Percentiles rank a stretch among this genome's conserved stretches.
phyloP scores from a whole-genome alignment of 1,140 invertebrate genomes.

The Bombus breviceps region DNA sequence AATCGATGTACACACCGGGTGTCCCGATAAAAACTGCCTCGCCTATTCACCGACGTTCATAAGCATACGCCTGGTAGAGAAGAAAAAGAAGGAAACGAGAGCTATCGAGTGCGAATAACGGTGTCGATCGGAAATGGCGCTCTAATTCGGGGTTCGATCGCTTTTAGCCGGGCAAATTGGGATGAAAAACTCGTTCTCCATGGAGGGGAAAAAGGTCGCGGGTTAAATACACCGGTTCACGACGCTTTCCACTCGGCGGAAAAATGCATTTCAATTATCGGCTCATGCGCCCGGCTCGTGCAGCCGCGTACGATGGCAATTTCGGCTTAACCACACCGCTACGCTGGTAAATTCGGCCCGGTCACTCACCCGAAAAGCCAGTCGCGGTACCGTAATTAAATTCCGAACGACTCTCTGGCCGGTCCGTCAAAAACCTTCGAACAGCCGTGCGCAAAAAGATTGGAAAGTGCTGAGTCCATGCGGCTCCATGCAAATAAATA shows the following conservation, averaged over 20 bases:
- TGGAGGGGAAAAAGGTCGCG: conserved; percentile 31
- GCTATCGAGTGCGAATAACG: background rate
- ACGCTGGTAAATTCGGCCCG: conserved; percentile 57
- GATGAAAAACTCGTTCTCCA: conserved; percentile 30
- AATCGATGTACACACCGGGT: conserved; percentile 56
- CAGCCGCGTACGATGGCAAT: conserved; percentile 50
- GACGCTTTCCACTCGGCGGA: conserved; percentile 45
- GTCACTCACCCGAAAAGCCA: conserved; percentile 65
- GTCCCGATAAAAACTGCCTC: background rate
- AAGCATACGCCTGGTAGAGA: background rate
- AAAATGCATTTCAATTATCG: conserved; percentile 71
- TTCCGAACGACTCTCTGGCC: conserved; percentile 63
- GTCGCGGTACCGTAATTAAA: conserved; percentile 64
- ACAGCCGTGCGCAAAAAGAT: conserved; percentile 32
- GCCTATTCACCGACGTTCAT: background rate
- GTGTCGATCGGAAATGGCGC: background rate
- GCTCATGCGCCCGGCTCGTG: conserved; percentile 27
- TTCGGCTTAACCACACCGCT: conserved; percentile 60
- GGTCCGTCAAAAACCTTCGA: conserved; percentile 63
- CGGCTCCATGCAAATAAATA: background rate
- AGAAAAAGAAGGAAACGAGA: background rate
- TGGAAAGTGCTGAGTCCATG: background rate
- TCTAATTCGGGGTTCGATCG: conserved; percentile 7
- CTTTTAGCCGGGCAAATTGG: conserved; percentile 32
- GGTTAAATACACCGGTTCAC: conserved; percentile 55